Percentiles rank a stretch among this genome's conserved stretches.
Evolutionary conservation across 2,888 invertebrate species (phyloP).

Genomic region (Pollenia griseotomentosa): DNA sequence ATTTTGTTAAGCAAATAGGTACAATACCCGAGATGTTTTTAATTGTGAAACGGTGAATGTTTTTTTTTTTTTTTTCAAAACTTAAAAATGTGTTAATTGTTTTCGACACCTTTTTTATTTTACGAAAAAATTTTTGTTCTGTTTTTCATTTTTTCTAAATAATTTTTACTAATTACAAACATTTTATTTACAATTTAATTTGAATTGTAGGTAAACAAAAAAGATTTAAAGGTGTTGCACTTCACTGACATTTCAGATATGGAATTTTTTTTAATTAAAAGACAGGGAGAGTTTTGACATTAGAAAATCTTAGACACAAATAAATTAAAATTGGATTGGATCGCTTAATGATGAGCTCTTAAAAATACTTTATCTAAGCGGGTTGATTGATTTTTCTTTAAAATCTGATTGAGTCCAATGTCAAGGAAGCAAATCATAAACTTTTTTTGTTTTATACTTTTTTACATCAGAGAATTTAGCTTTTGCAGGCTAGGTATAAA

Average conservation of each 20-base stretch:
- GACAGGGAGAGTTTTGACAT: not conserved
- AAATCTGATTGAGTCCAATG: too few relatives aligned
- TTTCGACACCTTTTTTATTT: conserved; percentile 25
- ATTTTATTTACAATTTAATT: conserved; percentile 23
- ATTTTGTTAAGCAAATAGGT: conserved; percentile 11
- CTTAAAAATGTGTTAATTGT: conserved; percentile 36
- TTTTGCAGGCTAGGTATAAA: too few relatives aligned
- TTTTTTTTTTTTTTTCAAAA: not conserved
- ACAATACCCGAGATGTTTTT: not conserved
- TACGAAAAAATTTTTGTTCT: not conserved
- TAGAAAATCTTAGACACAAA: too few relatives aligned
- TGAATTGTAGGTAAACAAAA: not conserved
- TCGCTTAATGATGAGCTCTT: too few relatives aligned
- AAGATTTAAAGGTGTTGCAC: not conserved
- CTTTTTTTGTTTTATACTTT: too few relatives aligned
- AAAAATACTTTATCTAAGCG: too few relatives aligned
- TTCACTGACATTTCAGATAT: not conserved
- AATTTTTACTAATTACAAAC: not conserved
- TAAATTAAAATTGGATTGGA: too few relatives aligned
- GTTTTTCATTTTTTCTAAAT: conserved; percentile 12
- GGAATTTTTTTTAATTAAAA: not conserved
- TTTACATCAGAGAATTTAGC: too few relatives aligned
- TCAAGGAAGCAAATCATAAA: too few relatives aligned
- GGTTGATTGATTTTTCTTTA: too few relatives aligned
- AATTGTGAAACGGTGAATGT: not conserved